Base-by-base conservation (phyloP, 1,140 invertebrate species). In the Panagrolaimus sp. region DNA sequence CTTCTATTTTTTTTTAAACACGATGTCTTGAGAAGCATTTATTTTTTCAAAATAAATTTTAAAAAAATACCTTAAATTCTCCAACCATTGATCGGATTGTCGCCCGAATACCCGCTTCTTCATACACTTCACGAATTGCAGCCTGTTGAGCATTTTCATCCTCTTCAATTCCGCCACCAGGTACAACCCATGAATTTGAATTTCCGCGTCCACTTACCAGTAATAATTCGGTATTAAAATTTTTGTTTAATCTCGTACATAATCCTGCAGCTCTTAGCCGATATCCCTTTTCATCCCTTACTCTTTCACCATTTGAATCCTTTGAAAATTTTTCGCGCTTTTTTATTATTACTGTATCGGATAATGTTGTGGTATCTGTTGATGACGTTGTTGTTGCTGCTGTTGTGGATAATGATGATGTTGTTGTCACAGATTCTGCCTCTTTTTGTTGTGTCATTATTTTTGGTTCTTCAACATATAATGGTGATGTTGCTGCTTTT, bases 21-120 rank as follows among this genome's bases (percentile, higher is more conserved):
- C n/a, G n/a, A n/a, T n/a, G n/a, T n/a, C n/a, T n/a, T n/a, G n/a
- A n/a, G n/a, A n/a, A n/a, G n/a, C n/a, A n/a, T n/a, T n/a, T n/a
- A n/a, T n/a, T n/a, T n/a, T n/a, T n/a, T n/a, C n/a, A n/a, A n/a
- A n/a, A n/a, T n/a, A n/a, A n/a, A n/a, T n/a, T n/a, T n/a, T n/a
- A n/a, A n/a, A n/a, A n/a, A n/a, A n/a, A n/a, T n/a, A 94, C 93
- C 88, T 96, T 92, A 87, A 96, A 96, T 62, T 93, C 88, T 43
- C 94, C 94, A 55, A 96, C 88, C 82, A 90, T 91, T 74, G 92
- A 87, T 68, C 90, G 91, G 55, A 96, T 85, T 79, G 90, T 89
- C 71, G 93, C 93, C 71, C 89, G 87, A 63, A 96, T 93, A 14
- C 94, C 94, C 70, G 94, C 94, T 82, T 97, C 94, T 84, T 96